Evolutionary conservation across 2,797 vertebrate species (phyloP).

Genomic region (Mormyrus proboscirostris): DNA sequence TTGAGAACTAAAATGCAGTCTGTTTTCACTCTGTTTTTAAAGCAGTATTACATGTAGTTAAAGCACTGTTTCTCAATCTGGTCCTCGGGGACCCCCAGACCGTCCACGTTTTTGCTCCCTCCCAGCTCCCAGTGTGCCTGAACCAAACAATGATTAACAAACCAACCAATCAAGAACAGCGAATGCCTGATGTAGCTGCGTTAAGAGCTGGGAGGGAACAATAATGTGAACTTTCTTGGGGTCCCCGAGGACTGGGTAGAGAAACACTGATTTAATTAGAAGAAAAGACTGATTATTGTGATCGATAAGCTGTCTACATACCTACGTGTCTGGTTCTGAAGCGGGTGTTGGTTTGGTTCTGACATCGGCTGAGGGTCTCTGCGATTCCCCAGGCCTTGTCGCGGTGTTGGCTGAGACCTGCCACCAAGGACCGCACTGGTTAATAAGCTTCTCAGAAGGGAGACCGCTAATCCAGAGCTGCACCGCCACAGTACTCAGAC

Average conservation of each 20-base stretch:
- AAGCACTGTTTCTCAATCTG: neutral
- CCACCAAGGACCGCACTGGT: neutral
- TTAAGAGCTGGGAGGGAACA: neutral
- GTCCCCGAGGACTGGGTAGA: neutral
- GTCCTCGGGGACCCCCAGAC: neutral
- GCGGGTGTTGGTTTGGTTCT: constrained; percentile 23
- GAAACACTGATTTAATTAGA: neutral
- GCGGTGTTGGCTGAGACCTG: constrained; percentile 17
- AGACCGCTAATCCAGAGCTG: neutral
- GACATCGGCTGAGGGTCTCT: constrained; percentile 19
- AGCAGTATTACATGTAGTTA: neutral
- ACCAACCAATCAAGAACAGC: neutral
- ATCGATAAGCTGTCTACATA: constrained; percentile 17
- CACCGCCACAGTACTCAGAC: neutral
- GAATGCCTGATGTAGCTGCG: neutral
- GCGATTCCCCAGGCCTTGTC: constrained; percentile 24
- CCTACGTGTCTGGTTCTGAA: constrained; percentile 23
- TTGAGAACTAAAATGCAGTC: neutral
- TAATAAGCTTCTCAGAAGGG: neutral
- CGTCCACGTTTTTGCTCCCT: neutral
- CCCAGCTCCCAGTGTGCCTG: neutral
- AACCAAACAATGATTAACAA: neutral
- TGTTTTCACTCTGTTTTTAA: neutral
- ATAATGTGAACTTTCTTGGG: neutral
- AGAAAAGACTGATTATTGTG: neutral